Conservation (phyloP, 2,888 invertebrate genomes). For the Melanotus villosus region DNA sequence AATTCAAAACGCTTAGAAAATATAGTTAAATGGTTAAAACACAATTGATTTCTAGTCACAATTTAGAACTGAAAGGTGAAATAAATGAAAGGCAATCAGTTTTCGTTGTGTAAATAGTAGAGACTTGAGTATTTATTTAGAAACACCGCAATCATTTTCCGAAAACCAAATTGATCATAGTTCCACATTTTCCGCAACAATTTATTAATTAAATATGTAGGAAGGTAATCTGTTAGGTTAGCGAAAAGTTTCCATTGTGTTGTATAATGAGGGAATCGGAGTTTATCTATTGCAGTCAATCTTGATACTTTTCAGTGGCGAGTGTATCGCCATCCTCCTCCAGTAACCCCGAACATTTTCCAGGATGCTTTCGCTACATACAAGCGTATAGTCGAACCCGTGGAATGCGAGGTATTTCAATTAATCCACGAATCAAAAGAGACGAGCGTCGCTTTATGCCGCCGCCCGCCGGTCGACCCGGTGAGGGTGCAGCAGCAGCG, state of each 20-base stretch:
- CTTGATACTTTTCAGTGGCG: slow-evolving; percentile 35
- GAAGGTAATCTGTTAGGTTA: slow-evolving; percentile 32
- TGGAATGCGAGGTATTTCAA: slow-evolving; percentile 69
- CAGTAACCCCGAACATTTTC: slow-evolving; percentile 57
- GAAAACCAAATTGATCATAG: not conserved
- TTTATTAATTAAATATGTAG: slow-evolving; percentile 13
- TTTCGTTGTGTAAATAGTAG: too few species aligned
- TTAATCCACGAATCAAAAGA: slow-evolving; percentile 70
- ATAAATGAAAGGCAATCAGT: too few species aligned
- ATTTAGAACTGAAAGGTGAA: too few species aligned
- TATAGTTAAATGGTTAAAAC: too few species aligned
- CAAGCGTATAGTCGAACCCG: slow-evolving; percentile 60
- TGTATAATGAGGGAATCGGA: slow-evolving; percentile 41
- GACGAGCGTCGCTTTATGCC: slow-evolving; percentile 65
- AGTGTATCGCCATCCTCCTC: slow-evolving; percentile 54
- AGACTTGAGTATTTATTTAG: too few species aligned
- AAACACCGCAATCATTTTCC: not conserved
- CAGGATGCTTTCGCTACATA: slow-evolving; percentile 59
- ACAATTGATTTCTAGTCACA: too few species aligned
- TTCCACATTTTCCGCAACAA: not conserved
- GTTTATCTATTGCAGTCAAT: slow-evolving; percentile 51
- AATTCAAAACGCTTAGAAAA: too few species aligned
- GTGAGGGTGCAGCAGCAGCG: slow-evolving; percentile 51
- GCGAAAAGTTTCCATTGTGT: slow-evolving; percentile 35
- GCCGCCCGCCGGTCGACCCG: slow-evolving; percentile 54